Percentiles rank a stretch among this genome's conserved stretches.
phyloP scores from a whole-genome alignment of 1,140 invertebrate genomes.

The Oppia nitens region DNA sequence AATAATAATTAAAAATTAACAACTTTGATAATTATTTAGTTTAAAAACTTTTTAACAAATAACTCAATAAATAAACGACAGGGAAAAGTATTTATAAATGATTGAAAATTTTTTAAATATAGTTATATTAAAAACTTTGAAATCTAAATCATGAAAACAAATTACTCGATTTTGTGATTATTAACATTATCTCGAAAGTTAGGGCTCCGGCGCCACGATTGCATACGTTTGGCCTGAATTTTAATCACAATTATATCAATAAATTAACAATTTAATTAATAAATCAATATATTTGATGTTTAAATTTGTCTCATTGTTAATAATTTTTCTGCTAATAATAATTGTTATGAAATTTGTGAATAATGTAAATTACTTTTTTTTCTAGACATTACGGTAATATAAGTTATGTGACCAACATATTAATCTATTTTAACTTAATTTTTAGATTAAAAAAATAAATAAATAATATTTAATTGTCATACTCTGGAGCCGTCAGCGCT shows the following conservation, averaged over 20 bases:
- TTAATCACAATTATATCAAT: conserved; percentile 12
- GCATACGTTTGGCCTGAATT: conserved; percentile 9
- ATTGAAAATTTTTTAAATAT: too few species aligned
- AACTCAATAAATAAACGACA: conserved; percentile 3
- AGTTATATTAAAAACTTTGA: conserved; percentile 2
- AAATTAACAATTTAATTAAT: too few species aligned
- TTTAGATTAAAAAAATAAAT: too few species aligned
- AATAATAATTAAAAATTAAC: too few species aligned
- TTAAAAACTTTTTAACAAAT: too few species aligned
- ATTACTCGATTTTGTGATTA: conserved; percentile 41
- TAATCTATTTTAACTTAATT: not conserved
- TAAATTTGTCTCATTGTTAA: too few species aligned
- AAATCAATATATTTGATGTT: too few species aligned
- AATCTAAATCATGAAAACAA: conserved; percentile 15
- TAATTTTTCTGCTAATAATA: too few species aligned
- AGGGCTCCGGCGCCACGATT: conserved; percentile 68
- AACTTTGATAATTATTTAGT: too few species aligned
- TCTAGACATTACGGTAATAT: not conserved
- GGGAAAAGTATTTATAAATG: conserved; percentile 9
- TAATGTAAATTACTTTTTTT: too few species aligned
- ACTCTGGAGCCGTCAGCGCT: not conserved
- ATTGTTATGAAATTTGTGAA: too few species aligned
- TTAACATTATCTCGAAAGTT: conserved; percentile 57
- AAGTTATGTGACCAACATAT: not conserved
- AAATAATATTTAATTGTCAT: too few species aligned